Percentiles rank a stretch among this genome's conserved stretches.
Evolutionary conservation across 2,888 invertebrate species (phyloP).

Genomic region (Phaonia tiefii): DNA sequence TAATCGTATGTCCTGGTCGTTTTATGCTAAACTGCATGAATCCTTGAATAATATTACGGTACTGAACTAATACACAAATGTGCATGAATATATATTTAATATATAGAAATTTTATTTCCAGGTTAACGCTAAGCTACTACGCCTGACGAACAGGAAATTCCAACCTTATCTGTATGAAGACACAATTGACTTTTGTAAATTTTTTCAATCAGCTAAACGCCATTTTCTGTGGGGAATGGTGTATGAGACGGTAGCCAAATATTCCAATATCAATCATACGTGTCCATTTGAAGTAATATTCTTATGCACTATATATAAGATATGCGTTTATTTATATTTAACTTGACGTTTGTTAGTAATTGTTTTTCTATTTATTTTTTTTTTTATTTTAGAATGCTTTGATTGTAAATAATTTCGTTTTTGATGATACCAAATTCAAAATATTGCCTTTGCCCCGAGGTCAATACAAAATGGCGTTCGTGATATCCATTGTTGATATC

Average conservation of each 20-base stretch:
- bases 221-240: constrained; percentile 7
- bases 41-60: neutral
- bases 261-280: constrained; percentile 19
- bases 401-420: constrained; percentile 34
- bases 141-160: neutral
- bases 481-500: too few species aligned
- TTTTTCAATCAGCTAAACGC: neutral
- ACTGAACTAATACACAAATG: too few species aligned
- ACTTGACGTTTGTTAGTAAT: too few species aligned
- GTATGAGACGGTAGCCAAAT: neutral
- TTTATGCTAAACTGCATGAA: neutral
- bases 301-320: too few species aligned
- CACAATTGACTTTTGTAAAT: constrained; percentile 23
- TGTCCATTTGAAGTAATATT: constrained; percentile 18
- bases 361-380: too few species aligned
- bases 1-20: neutral
- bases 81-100: too few species aligned
- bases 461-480: constrained; percentile 7
- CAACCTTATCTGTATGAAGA: constrained; percentile 11
- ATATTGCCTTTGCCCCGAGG: constrained; percentile 1
- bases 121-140: neutral
- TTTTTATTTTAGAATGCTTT: neutral
- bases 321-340: too few species aligned
- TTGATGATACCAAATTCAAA: neutral
- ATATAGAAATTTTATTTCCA: neutral